phyloP scores from a whole-genome alignment of 2,888 invertebrate genomes.

The Spilarctia lutea region DNA sequence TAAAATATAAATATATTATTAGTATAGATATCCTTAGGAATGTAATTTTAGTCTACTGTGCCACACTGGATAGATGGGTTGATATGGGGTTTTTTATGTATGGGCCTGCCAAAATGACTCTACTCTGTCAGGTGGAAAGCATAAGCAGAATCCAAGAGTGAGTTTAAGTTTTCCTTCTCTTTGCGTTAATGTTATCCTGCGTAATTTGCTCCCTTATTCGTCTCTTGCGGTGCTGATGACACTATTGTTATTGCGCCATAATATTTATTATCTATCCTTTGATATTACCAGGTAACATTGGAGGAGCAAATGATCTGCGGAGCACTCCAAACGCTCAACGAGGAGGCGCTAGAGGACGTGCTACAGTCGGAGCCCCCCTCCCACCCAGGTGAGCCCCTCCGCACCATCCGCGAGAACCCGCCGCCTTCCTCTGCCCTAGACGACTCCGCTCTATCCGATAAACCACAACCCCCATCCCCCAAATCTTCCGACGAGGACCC shows the following conservation, averaged over 20 bases:
- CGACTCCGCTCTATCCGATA: conserved; percentile 40
- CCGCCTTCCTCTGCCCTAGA: conserved; percentile 48
- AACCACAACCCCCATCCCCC: conserved; percentile 25
- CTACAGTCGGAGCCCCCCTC: conserved; percentile 89
- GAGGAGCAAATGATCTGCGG: conserved; percentile 98
- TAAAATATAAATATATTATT: no score
- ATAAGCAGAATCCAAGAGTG: no score
- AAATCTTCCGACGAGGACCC: conserved; percentile 34
- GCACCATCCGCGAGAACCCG: conserved; percentile 71
- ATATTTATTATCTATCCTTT: not conserved
- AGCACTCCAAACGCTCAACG: conserved; percentile 95
- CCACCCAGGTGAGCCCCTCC: conserved; percentile 84
- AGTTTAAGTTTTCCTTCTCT: no score
- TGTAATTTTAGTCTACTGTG: no score
- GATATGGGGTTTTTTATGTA: no score
- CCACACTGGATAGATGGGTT: no score
- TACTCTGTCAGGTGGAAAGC: no score
- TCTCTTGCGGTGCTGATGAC: no score
- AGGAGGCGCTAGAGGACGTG: conserved; percentile 97
- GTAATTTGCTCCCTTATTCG: no score
- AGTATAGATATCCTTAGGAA: no score
- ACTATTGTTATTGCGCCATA: not conserved
- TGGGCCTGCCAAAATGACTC: no score
- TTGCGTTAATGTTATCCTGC: no score
- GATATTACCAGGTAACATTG: conserved; percentile 91